Conservation (phyloP, 2,113 vertebrate species). For the Tachuris rubrigastra region DNA sequence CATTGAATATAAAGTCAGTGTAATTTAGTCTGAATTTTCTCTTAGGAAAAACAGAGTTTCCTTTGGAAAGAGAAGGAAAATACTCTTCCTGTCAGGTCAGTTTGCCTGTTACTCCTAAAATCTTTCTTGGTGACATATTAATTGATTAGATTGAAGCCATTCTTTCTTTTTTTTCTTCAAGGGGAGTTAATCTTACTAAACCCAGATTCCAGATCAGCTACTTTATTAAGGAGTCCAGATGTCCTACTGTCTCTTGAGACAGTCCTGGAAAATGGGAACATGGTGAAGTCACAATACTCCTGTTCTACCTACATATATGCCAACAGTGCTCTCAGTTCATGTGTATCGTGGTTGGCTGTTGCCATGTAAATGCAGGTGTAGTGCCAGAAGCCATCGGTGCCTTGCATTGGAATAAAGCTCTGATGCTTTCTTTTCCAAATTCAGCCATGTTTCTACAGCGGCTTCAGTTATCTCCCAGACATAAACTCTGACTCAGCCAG, state of each 20-base stretch:
- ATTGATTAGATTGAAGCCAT: neutral
- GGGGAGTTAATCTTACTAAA: neutral
- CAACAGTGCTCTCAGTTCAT: neutral
- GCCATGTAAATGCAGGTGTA: neutral
- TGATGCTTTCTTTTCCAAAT: neutral
- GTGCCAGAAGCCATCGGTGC: neutral
- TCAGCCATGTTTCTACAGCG: neutral
- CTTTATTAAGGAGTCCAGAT: conserved; percentile 23
- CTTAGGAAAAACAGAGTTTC: neutral
- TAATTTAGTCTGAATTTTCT: conserved; percentile 30
- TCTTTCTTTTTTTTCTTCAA: neutral
- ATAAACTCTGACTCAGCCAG: neutral
- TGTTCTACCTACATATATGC: neutral
- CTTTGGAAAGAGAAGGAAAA: conserved; percentile 13
- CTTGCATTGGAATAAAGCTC: neutral
- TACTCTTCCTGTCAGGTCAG: neutral
- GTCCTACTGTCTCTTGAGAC: neutral
- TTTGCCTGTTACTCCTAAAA: conserved; percentile 52
- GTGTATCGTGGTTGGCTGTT: neutral
- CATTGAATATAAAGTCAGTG: neutral
- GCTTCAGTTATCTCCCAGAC: neutral
- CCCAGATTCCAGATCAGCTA: conserved; percentile 11
- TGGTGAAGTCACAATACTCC: neutral
- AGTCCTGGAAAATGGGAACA: neutral
- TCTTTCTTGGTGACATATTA: conserved; percentile 38